phyloP scores from a whole-genome alignment of 2,113 vertebrate species.

The Sebastes fasciatus region DNA sequence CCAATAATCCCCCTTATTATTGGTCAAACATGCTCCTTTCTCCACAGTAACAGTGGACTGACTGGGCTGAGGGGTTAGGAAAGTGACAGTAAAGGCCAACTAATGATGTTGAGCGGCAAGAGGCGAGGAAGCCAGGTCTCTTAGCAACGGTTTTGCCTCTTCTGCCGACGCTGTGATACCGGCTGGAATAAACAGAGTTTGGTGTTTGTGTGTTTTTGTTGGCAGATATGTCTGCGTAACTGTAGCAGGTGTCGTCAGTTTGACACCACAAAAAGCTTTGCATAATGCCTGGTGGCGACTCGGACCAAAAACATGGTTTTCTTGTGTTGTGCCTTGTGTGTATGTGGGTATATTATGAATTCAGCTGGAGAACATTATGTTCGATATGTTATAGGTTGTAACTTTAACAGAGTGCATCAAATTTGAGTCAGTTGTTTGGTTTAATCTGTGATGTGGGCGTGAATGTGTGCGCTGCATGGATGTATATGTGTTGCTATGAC shows the following conservation, averaged over 20 bases:
- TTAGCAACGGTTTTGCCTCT: conserved; percentile 77
- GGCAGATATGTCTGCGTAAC: conserved; percentile 20
- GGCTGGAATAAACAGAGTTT: conserved; percentile 54
- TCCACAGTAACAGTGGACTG: conserved; percentile 28
- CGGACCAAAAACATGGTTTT: background rate
- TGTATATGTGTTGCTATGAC: background rate
- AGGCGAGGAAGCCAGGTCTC: conserved; percentile 71
- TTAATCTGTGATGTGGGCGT: background rate
- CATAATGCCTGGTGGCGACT: conserved; percentile 32
- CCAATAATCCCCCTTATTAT: conserved; percentile 51
- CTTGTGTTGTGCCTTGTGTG: background rate
- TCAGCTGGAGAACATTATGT: background rate
- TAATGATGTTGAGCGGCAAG: conserved; percentile 73
- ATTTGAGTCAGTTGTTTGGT: background rate
- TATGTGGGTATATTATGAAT: conserved; percentile 11
- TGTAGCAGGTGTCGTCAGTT: conserved; percentile 40
- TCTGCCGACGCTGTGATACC: conserved; percentile 40
- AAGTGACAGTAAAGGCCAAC: conserved; percentile 74
- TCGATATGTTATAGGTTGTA: background rate
- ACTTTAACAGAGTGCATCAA: background rate
- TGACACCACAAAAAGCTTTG: conserved; percentile 30
- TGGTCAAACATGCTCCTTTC: conserved; percentile 23
- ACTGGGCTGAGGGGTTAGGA: conserved; percentile 45
- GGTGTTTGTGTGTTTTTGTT: conserved; percentile 17
- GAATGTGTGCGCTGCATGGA: background rate